phyloP scores from a whole-genome alignment of 2,113 vertebrate species.

The Lamprotornis superbus region DNA sequence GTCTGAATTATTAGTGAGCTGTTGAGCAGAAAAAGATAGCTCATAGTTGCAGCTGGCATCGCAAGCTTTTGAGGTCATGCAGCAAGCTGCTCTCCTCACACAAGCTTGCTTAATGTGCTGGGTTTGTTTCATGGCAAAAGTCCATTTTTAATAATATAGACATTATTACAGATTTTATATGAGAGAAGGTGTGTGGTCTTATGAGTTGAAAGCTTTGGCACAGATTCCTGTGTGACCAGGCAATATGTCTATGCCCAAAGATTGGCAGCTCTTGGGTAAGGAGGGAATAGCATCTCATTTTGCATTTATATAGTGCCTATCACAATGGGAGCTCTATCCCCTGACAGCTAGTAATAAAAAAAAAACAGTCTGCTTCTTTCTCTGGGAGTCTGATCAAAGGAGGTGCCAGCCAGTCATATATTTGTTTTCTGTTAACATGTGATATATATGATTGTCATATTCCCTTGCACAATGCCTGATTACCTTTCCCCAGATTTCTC shows the following conservation, averaged over 20 bases:
- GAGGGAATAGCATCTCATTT: neutral
- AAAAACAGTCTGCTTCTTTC: neutral
- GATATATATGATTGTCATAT: neutral
- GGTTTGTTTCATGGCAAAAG: constrained; percentile 40
- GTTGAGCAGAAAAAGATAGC: constrained; percentile 63
- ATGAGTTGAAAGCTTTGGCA: constrained; percentile 25
- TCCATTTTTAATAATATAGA: constrained; percentile 61
- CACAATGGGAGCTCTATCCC: neutral
- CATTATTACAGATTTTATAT: constrained; percentile 32
- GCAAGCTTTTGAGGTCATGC: neutral
- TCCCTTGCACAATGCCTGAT: neutral
- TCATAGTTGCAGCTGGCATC: constrained; percentile 21
- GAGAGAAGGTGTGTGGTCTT: constrained; percentile 38
- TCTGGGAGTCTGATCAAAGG: neutral
- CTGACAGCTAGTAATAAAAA: neutral
- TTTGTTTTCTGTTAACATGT: constrained; percentile 12
- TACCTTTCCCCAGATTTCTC: neutral
- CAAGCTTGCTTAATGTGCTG: neutral
- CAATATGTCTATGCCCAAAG: neutral
- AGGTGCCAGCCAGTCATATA: neutral
- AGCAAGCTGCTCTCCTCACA: neutral
- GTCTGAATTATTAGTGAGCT: constrained; percentile 64
- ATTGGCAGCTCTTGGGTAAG: neutral
- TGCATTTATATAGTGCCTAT: neutral
- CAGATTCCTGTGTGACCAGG: neutral